phyloP scores from a whole-genome alignment of 2,113 vertebrate genomes.

The Nettapus auritus region DNA sequence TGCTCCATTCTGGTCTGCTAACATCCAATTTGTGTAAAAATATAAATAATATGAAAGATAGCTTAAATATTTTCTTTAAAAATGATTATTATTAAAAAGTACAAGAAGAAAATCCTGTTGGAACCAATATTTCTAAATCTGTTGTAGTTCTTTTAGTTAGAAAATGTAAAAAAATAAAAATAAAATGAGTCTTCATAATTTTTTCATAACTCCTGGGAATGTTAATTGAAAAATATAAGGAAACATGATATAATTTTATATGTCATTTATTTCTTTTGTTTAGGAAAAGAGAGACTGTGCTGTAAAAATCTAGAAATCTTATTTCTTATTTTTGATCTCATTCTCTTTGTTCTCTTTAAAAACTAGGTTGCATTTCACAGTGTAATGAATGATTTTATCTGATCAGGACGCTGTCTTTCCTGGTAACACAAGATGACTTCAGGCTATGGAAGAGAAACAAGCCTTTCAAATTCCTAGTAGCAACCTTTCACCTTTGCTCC shows the following conservation, averaged over 20 bases:
- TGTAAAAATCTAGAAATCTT: not conserved
- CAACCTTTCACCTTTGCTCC: conserved; percentile 51
- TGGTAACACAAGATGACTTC: not conserved
- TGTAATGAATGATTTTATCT: not conserved
- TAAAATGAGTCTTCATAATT: not conserved
- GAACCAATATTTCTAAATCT: not conserved
- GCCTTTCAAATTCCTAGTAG: conserved; percentile 27
- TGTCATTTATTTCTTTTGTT: not conserved
- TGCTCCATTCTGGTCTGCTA: not conserved
- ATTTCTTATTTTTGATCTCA: not conserved
- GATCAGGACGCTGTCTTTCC: not conserved
- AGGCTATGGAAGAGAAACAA: not conserved
- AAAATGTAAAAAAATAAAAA: not conserved
- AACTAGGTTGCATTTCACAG: not conserved
- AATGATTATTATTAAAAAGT: not conserved
- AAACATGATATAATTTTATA: not conserved
- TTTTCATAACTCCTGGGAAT: not conserved
- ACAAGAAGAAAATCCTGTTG: not conserved
- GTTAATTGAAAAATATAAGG: not conserved
- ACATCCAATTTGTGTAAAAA: not conserved
- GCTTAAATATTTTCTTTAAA: not conserved
- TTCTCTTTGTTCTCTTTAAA: not conserved
- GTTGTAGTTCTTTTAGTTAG: not conserved
- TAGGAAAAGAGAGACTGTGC: not conserved
- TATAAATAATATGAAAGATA: not conserved